phyloP scores from a whole-genome alignment of 2,797 vertebrate genomes.

The Sebastiscus albofasciatus region DNA sequence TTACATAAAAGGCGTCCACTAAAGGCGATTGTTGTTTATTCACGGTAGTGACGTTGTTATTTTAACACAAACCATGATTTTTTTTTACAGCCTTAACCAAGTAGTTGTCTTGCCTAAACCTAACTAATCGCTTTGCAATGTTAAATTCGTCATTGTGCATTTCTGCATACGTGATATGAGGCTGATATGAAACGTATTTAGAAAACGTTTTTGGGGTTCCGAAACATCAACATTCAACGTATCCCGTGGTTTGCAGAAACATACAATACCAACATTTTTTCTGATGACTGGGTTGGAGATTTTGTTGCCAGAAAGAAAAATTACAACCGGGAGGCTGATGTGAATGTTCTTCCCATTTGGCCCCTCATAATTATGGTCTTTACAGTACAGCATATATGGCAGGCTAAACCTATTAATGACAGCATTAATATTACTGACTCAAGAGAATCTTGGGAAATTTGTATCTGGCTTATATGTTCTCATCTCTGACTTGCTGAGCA shows the following conservation, averaged over 20 bases:
- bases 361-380: background rate
- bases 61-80: fast-evolving
- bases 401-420: fast-evolving
- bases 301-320: background rate
- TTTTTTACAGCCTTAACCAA: no score
- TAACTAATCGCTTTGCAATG: fast-evolving
- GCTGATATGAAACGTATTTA: fast-evolving
- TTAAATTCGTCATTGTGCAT: fast-evolving
- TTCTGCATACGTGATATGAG: fast-evolving
- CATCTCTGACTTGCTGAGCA: background rate
- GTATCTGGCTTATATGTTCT: background rate
- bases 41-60: fast-evolving
- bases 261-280: no score
- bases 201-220: fast-evolving
- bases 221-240: no score
- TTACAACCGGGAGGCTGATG: background rate
- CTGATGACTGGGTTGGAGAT: background rate
- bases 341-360: fast-evolving
- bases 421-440: background rate
- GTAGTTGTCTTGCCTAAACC: fast-evolving
- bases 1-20: no score
- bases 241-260: no score
- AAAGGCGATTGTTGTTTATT: no score
- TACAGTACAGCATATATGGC: background rate
- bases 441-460: fast-evolving